Percentiles rank a stretch among this genome's conserved stretches.
phyloP scores from a whole-genome alignment of 2,113 vertebrate genomes.

The Syngnathus scovelli region DNA sequence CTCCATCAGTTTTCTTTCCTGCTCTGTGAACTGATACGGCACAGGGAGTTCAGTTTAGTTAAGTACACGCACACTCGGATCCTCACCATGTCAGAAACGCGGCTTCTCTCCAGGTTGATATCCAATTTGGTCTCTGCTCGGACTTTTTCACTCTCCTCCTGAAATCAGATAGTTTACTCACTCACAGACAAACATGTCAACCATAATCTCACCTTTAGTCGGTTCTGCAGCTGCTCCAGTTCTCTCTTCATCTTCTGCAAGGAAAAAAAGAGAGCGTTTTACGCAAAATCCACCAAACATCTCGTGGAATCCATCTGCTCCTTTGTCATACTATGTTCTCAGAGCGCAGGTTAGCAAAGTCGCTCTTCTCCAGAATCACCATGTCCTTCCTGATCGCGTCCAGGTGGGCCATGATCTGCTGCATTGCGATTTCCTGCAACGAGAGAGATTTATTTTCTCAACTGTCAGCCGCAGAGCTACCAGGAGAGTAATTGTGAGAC shows the following conservation, averaged over 20 bases:
- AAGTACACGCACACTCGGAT: not conserved
- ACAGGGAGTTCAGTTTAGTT: not conserved
- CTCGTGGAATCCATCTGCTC: not conserved
- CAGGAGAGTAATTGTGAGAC: not conserved
- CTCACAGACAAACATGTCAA: not conserved
- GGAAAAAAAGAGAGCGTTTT: not conserved
- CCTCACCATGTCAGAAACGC: constrained; percentile 85
- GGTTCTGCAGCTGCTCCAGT: constrained; percentile 83
- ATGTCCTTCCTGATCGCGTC: constrained; percentile 96
- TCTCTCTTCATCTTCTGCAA: constrained; percentile 93
- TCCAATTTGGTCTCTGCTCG: constrained; percentile 87
- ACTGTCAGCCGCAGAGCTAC: not conserved
- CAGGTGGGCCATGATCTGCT: constrained; percentile 92
- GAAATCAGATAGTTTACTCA: not conserved
- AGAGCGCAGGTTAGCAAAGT: constrained; percentile 89
- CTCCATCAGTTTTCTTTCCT: constrained; percentile 92
- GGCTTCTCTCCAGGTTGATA: constrained; percentile 90
- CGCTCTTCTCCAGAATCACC: constrained; percentile 98
- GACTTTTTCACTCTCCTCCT: constrained; percentile 86
- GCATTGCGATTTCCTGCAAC: constrained; percentile 85
- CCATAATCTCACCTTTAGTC: constrained; percentile 69
- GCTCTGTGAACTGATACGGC: constrained; percentile 82
- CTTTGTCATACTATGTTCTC: constrained; percentile 77
- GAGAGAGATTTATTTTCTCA: not conserved
- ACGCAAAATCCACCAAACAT: not conserved